These are phyloP conservation scores for Chaetophractus vellerosus DNA, from an alignment of 2,797 vertebrate genomes.

Conservation along the genomic window DNA sequence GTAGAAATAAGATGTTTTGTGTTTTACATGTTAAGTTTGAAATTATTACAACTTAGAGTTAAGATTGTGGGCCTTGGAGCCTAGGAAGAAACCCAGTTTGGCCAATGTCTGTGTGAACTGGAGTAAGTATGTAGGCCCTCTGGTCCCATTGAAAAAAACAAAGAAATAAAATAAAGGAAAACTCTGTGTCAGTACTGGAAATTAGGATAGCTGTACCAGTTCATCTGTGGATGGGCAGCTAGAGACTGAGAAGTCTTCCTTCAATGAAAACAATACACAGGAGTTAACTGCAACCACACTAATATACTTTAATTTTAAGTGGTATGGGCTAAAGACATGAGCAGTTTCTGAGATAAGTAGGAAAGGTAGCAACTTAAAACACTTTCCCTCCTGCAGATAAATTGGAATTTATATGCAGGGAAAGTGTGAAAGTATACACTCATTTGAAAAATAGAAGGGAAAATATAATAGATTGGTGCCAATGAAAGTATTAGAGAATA, in stretches of 20 bases:
- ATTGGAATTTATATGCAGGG: conserved; percentile 29
- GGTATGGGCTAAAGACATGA: not conserved
- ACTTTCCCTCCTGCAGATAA: not conserved
- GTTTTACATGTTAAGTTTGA: not conserved
- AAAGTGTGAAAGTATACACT: not conserved
- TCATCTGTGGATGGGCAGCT: not conserved
- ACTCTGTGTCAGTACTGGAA: not conserved
- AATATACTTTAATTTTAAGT: conserved; percentile 6
- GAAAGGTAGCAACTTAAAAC: not conserved
- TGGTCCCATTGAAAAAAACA: not conserved
- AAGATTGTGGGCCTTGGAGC: not conserved
- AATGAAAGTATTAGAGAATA: conserved; percentile 38
- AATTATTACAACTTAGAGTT: not conserved
- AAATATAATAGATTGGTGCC: conserved; percentile 27
- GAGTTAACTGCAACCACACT: not conserved
- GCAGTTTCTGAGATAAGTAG: conserved; percentile 15
- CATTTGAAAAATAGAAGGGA: not conserved
- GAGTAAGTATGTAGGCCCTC: not conserved
- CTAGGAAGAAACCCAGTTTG: conserved; percentile 1
- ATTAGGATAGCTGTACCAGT: not conserved
- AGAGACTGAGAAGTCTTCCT: not conserved
- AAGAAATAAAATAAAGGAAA: not conserved
- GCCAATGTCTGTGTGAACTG: not conserved
- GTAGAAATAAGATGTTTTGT: not conserved
- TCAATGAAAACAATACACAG: not conserved